A percentile compares a stretch with the other conserved stretches of the same genome.
Conservation (phyloP, 2,113 vertebrate genomes). For the Brachyhypopomus occidentalis region DNA sequence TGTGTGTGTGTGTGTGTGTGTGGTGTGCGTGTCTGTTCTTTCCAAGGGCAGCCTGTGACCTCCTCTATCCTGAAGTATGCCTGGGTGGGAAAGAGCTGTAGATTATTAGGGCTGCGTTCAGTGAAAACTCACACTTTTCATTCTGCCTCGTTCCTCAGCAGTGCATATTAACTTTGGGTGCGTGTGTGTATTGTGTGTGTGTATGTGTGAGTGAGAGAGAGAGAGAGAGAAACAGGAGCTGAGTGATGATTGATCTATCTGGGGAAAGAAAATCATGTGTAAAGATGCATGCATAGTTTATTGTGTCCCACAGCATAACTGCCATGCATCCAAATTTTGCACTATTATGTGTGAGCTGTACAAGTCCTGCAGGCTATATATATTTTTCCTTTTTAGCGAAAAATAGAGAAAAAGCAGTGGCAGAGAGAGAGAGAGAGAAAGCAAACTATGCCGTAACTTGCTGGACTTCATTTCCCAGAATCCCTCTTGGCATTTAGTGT, state of each 20-base stretch:
- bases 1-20: slow-evolving; percentile 4
- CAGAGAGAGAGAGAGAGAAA: slow-evolving; percentile 1
- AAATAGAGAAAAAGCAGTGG: slow-evolving; percentile 12
- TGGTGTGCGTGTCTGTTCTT: slow-evolving; percentile 21
- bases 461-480: slow-evolving; percentile 15
- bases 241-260: slow-evolving; percentile 74
- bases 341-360: slow-evolving; percentile 43
- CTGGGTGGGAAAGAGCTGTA: slow-evolving; percentile 13
- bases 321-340: slow-evolving; percentile 68
- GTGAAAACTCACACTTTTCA: slow-evolving; percentile 62
- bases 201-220: background rate
- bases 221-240: background rate
- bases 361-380: background rate
- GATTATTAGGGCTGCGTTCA: slow-evolving; percentile 23
- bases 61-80: too few species aligned
- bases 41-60: background rate
- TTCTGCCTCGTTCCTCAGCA: slow-evolving; percentile 70
- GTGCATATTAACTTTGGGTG: slow-evolving; percentile 53
- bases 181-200: slow-evolving; percentile 24
- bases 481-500: slow-evolving; percentile 7
- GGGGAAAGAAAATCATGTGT: slow-evolving; percentile 69
- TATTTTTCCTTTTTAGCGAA: background rate
- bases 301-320: slow-evolving; percentile 66
- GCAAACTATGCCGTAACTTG: background rate
- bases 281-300: slow-evolving; percentile 74